Evolutionary conservation across 2,113 vertebrate genomes (phyloP).

Genomic region (Chascanopsetta lugubris): DNA sequence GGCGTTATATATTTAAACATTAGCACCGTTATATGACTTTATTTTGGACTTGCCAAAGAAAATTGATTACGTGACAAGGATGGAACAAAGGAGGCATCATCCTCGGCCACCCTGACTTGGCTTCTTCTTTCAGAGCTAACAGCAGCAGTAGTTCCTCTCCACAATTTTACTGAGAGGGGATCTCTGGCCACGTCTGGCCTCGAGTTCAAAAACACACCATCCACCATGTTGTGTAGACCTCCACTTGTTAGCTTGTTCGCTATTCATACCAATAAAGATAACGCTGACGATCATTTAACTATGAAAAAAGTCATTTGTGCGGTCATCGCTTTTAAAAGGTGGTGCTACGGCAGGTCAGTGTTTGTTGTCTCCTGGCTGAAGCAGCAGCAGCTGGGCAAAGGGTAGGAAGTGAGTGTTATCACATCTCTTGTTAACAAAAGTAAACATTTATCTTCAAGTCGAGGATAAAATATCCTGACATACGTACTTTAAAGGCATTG

Average conservation of each 20-base stretch:
- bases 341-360: constrained; percentile 8
- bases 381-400: constrained; percentile 52
- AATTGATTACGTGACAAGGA: constrained; percentile 78
- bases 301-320: no score
- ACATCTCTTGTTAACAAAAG: constrained; percentile 6
- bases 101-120: constrained; percentile 61
- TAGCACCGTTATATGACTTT: constrained; percentile 84
- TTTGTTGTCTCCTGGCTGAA: constrained; percentile 38
- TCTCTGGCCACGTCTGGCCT: constrained; percentile 57
- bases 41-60: constrained; percentile 80
- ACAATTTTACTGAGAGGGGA: constrained; percentile 51
- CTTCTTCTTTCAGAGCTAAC: constrained; percentile 66
- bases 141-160: constrained; percentile 54
- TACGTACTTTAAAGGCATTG: no score
- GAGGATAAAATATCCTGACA: no score
- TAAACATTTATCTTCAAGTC: no score
- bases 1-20: constrained; percentile 82
- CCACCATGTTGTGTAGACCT: no score
- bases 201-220: constrained; percentile 40
- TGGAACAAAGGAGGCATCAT: constrained; percentile 74
- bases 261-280: not conserved
- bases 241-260: not conserved
- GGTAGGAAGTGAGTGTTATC: constrained; percentile 5
- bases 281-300: not conserved
- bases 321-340: not conserved